These are phyloP conservation scores for Oegoconia quadripuncta DNA, from an alignment of 2,888 invertebrate genomes.

Conservation along the genomic window DNA sequence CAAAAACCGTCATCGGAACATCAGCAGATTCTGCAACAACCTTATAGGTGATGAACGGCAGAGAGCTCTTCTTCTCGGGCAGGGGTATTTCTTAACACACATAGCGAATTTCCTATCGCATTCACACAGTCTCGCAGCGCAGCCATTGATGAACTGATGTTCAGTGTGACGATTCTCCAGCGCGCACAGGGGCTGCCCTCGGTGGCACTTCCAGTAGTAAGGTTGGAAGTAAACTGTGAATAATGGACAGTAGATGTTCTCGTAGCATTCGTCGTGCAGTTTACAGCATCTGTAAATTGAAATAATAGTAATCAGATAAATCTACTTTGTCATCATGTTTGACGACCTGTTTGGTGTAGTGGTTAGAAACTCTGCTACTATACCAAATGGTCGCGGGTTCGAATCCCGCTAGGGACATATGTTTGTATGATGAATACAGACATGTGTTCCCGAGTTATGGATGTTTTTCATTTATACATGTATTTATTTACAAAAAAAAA, in stretches of 20 bases:
- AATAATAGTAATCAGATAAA: no score
- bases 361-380: no score
- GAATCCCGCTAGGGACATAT: no score
- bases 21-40: conserved; percentile 85
- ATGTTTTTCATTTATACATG: no score
- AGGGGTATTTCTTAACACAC: conserved; percentile 87
- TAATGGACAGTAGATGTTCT: conserved; percentile 86
- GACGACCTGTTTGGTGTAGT: no score
- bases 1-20: conserved; percentile 49
- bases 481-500: no score
- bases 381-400: no score
- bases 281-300: conserved; percentile 85
- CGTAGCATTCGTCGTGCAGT: conserved; percentile 92
- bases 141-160: conserved; percentile 72
- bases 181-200: conserved; percentile 88
- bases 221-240: conserved; percentile 92
- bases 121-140: conserved; percentile 89
- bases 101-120: conserved; percentile 89
- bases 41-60: conserved; percentile 87
- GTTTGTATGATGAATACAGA: no score
- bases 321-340: no score
- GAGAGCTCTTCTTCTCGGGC: conserved; percentile 84
- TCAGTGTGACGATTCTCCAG: conserved; percentile 60
- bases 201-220: conserved; percentile 92
- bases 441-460: no score